Evolutionary conservation across 2,113 vertebrate species (phyloP), one percentile per base, ranked within the genome.

Genomic region (Ameiurus melas): DNA sequence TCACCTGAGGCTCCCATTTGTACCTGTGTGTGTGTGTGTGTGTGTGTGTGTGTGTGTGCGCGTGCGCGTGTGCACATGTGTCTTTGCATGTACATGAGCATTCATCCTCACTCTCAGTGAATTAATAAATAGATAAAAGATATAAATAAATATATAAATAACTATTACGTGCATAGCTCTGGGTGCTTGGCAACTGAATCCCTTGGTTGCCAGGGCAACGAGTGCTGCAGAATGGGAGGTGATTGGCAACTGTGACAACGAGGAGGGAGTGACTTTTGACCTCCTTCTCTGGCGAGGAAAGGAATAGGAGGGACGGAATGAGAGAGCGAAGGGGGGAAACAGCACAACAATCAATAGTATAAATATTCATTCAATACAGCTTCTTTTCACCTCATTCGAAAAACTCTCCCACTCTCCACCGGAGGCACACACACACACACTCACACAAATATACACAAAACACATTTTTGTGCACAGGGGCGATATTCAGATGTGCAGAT

Each of bases 201-300:
- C 91, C 94, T 94, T 89, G 92, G 95, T 95, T 95, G 93, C 94
- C 94, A 86, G 93, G 95, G 95, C 93, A 96, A 96, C 95, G 92
- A 95, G 96, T 97, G 94, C 96, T 95, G 94, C 92, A 94, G 94
- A 95, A 95, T 95, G 91, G 93, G 94, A 92, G 90, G 89, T 96
- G 96, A 96, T 95, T 97, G 95, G 94, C 96, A 96, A 95, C 94
- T 95, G 93, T 94, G 93, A 95, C 94, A 94, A 93, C 95, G 92
- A 94, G 94, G 95, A 95, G 93, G 93, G 94, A 95, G 95, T 94
- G 93, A 95, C 93, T 93, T 94, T 95, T 95, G 95, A 95, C 95
- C 95, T 92, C 90, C 90, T 93, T 93, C 87, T 91, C 91, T 92
- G 91, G 92, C 85, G 92, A 91, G 93, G 91, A 79, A 87, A 87